A percentile compares a stretch with the other conserved stretches of the same genome.
Conservation (phyloP, 2,888 invertebrate genomes). For the Cryptocephalus moraei region DNA sequence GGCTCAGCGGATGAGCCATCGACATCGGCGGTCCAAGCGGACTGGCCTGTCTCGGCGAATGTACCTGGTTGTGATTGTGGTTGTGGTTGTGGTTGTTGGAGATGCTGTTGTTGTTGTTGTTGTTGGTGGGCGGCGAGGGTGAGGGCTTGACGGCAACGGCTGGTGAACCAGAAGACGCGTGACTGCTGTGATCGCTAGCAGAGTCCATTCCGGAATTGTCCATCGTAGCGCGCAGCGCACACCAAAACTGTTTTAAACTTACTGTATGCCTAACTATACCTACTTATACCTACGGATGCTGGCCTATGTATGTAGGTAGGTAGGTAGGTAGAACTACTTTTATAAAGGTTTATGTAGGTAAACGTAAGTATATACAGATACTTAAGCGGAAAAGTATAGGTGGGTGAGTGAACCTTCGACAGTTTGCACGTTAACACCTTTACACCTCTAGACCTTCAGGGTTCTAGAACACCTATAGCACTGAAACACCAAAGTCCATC, state of each 20-base stretch:
- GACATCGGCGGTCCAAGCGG: conserved; percentile 42
- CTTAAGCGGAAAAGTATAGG: too few relatives aligned
- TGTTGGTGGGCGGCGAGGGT: conserved; percentile 37
- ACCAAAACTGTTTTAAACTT: conserved; percentile 1
- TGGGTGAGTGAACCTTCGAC: too few relatives aligned
- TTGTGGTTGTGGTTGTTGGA: conserved; percentile 19
- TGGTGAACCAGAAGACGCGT: conserved; percentile 44
- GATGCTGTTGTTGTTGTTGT: conserved; percentile 10
- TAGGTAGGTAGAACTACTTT: too few relatives aligned
- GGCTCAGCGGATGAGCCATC: conserved; percentile 53
- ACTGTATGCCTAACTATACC: too few relatives aligned
- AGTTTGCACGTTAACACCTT: too few relatives aligned
- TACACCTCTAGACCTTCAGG: too few relatives aligned
- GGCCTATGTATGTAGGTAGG: too few relatives aligned
- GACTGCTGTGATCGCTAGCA: conserved; percentile 48
- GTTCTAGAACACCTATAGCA: not conserved
- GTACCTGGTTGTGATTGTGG: conserved; percentile 30
- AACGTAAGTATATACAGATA: too few relatives aligned
- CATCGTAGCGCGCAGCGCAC: conserved; percentile 34
- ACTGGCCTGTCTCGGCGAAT: conserved; percentile 38
- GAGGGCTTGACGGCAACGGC: conserved; percentile 38
- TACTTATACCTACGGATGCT: too few relatives aligned
- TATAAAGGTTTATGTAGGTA: too few relatives aligned
- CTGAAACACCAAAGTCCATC: conserved; percentile 18
- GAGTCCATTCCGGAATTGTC: conserved; percentile 48